phyloP scores from a whole-genome alignment of 2,888 invertebrate species.

The Notodonta dromedarius region DNA sequence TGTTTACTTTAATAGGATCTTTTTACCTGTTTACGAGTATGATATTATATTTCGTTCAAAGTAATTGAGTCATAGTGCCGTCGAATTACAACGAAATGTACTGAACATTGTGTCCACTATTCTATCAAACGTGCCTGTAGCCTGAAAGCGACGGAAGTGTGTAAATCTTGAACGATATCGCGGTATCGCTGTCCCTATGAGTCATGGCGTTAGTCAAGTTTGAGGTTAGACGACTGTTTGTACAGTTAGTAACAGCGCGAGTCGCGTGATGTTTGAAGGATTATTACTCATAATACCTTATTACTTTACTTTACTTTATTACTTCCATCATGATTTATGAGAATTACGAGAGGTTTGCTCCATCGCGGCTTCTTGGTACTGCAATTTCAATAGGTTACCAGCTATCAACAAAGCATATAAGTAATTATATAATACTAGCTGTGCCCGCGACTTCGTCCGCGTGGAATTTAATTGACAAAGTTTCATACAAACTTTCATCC shows the following conservation, averaged over 20 bases:
- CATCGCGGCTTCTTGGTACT: conserved; percentile 22
- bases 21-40: conserved; percentile 50
- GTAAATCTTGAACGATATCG: conserved; percentile 45
- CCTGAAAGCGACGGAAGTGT: conserved; percentile 51
- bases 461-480: too few relatives aligned
- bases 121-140: conserved; percentile 41
- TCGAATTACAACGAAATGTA: conserved; percentile 38
- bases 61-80: conserved; percentile 46
- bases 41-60: conserved; percentile 35
- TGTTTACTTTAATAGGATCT: conserved; percentile 28
- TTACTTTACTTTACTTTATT: too few relatives aligned
- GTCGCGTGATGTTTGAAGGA: conserved; percentile 22
- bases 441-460: too few relatives aligned
- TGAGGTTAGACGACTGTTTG: conserved; percentile 39
- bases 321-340: neutral
- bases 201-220: conserved; percentile 57
- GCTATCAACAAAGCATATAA: too few relatives aligned
- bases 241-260: conserved; percentile 40
- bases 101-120: conserved; percentile 45
- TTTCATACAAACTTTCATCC: too few relatives aligned
- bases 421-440: too few relatives aligned
- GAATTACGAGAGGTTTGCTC: conserved; percentile 17
- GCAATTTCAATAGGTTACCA: neutral
- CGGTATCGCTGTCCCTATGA: conserved; percentile 44
- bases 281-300: conserved; percentile 7